Evolutionary conservation across 2,888 invertebrate genomes (phyloP).

Genomic region (Psococerastis gibbosa): DNA sequence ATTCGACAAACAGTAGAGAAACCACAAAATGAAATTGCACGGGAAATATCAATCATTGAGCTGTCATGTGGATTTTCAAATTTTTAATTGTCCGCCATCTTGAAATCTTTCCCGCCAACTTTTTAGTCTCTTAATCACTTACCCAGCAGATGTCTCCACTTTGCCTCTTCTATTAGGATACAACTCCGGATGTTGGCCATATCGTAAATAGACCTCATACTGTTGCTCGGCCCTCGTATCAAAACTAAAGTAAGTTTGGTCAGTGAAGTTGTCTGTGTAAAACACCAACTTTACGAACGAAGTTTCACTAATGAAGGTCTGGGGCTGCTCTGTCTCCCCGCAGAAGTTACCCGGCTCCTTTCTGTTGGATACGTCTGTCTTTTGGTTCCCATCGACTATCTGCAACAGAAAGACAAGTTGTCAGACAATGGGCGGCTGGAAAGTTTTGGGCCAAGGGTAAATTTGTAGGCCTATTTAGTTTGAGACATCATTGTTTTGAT

Average conservation of each 20-base stretch:
- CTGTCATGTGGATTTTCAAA: too few relatives aligned
- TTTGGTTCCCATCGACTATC: constrained; percentile 82
- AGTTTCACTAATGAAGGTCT: constrained; percentile 87
- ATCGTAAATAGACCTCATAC: constrained; percentile 72
- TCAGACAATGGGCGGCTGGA: too few relatives aligned
- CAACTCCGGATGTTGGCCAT: constrained; percentile 84
- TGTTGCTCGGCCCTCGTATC: constrained; percentile 79
- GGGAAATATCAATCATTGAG: too few relatives aligned
- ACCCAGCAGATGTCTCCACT: constrained; percentile 52
- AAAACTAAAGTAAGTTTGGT: constrained; percentile 75
- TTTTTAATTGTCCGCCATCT: too few relatives aligned
- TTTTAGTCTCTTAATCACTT: too few relatives aligned
- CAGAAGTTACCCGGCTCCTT: constrained; percentile 82
- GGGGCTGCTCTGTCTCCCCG: constrained; percentile 83
- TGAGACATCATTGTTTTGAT: too few relatives aligned
- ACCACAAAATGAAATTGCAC: too few relatives aligned
- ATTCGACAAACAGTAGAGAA: too few relatives aligned
- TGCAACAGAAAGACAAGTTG: constrained; percentile 33
- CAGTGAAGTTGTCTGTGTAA: constrained; percentile 83
- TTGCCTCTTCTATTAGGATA: constrained; percentile 81
- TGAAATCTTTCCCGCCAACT: too few relatives aligned
- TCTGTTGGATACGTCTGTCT: constrained; percentile 71
- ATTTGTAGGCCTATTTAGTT: too few relatives aligned
- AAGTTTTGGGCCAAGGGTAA: too few relatives aligned
- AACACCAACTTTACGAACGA: constrained; percentile 81